Evolutionary conservation across 2,113 vertebrate genomes (phyloP), one percentile per base, ranked within the genome.

Genomic region (Lucifuga dentata): DNA sequence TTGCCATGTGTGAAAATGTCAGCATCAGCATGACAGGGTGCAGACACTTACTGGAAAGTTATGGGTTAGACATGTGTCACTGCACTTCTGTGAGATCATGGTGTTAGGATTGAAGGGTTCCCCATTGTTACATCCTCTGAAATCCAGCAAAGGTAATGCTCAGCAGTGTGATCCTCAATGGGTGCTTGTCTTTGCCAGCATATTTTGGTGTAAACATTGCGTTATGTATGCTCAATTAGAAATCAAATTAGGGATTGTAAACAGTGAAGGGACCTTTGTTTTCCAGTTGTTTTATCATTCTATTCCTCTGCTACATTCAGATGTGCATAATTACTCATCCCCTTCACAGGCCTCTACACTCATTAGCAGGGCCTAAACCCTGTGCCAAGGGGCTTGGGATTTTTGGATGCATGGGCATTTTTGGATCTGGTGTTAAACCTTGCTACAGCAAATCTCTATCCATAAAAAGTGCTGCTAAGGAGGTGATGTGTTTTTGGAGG

Each of bases 161-260:
- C 52, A 33, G 29, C 33, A 32, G 43, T 51, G 49, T 53, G 29
- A 67, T 41, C 67, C 26, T 57, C 39, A 68, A 39, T 32, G 48
- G 65, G 5, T 38, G 39, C 70, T 56, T 46, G 68, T 76, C 43
- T 78, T 67, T 76, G 73, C 51, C 70, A 70, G 70, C 72, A 64
- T 79, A 57, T 81, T 88, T 80, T 39, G 53, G 67, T 77, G 80
- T 80, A 67, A 90, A 84, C 80, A 84, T 63, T 45, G 66, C 72
- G 46, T 88, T 81, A 58, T 45, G 56, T 73, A 62, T 20, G 77
- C 79, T 80, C 79, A 85, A 85, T 88, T 85, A 87, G 69, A 69
- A 83, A 81, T 83, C 84, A 86, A 81, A 86, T 85, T 84, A 78
- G 62, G 29, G 58, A 72, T 67, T 57, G 78, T 79, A 79, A 87